Evolutionary conservation across 2,797 vertebrate genomes (phyloP), one percentile per base, ranked within the genome.

Genomic region (Cirrhinus molitorella): DNA sequence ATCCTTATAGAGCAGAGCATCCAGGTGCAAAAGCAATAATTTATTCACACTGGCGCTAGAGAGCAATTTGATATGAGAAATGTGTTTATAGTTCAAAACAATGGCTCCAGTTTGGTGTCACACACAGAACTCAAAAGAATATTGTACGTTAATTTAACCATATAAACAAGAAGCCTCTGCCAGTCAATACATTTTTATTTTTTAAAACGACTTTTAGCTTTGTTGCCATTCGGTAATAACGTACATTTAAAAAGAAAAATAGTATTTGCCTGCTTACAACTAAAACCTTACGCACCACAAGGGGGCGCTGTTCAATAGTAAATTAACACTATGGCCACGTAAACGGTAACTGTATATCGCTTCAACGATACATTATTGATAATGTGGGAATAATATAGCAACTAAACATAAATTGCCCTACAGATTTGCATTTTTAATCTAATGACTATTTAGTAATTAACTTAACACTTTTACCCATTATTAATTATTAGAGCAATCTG

Each of bases 391-490:
- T 37, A 25, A 17, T 65, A 59, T 16, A 34, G 25, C 13, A 23
- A 51, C 21, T 25, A 65, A 14, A 34, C 31, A 51, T 65, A 63
- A 25, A 37, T 28, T 51, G 28, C 40, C 55, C 17, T 47, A 61
- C 55, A 40, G 17, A 28, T 40, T 23, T 28, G 11, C 14, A 34
- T 34, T 61, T 49, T 23, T 57, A n/a, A 63, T 77, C 1, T 17
- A 17, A 47, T 61, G 14, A 63, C 68, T 45, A 43, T 43, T 70
- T n/a, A 81, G 25, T 23, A 9, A 71, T 80, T 71, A 71, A 23
- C 13, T 21, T 14, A 57, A 80, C 37, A 21, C 65, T 57, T 57
- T 43, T 19, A 45, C 40, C 55, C 10, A 21, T 43, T 19, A 45
- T 59, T 25, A 43, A 40, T 43, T 17, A 76, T 45, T 61, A 45